Evolutionary conservation across 2,113 vertebrate species (phyloP).

Genomic region (Lepisosteus osseus): DNA sequence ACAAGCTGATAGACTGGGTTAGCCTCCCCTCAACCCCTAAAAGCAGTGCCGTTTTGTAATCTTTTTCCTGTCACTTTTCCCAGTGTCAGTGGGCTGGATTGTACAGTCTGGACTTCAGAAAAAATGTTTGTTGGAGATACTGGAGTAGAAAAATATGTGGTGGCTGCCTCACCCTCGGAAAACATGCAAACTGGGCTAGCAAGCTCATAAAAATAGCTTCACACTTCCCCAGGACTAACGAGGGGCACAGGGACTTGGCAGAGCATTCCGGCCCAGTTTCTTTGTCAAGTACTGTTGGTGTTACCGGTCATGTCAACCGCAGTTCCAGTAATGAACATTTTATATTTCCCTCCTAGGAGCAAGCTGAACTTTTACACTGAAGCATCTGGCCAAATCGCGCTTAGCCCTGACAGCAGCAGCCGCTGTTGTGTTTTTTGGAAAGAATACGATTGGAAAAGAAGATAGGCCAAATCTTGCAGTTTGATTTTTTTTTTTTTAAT

Average conservation of each 20-base stretch:
- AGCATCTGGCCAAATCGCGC: background rate
- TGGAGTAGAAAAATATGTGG: background rate
- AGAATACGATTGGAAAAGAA: background rate
- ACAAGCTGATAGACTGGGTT: background rate
- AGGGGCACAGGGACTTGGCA: background rate
- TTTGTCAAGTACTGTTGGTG: background rate
- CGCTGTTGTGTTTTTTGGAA: constrained; percentile 3
- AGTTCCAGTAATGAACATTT: background rate
- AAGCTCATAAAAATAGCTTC: constrained; percentile 4
- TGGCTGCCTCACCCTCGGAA: background rate
- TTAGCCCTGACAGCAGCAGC: background rate
- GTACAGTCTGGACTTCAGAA: background rate
- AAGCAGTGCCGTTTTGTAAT: background rate
- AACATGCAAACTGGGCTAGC: background rate
- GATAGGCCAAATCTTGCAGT: background rate
- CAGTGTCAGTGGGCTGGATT: background rate
- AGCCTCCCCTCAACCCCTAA: background rate
- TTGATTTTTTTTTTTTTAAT: background rate
- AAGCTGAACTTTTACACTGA: constrained; percentile 3
- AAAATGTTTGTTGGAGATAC: too few relatives aligned
- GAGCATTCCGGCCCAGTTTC: too few relatives aligned
- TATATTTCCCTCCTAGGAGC: constrained; percentile 12
- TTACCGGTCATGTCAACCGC: background rate
- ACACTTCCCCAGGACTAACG: background rate
- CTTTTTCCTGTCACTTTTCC: background rate